Evolutionary conservation across 1,140 invertebrate species (phyloP).

Genomic region (Radopholus similis): DNA sequence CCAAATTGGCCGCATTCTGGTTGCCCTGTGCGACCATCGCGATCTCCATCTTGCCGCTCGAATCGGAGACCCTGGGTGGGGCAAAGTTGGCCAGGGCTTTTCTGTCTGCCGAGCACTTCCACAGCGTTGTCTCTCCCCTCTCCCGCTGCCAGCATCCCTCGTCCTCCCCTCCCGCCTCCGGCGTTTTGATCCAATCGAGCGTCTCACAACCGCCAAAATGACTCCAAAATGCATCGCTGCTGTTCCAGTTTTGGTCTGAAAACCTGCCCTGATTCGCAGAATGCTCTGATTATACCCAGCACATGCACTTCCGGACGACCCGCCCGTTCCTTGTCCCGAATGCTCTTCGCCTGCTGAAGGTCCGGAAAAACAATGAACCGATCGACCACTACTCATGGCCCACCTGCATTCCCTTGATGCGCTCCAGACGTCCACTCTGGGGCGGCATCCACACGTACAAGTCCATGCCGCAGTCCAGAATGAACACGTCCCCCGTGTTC

Average conservation of each 20-base stretch:
- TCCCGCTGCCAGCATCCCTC: constrained; percentile 55
- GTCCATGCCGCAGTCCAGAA: constrained; percentile 74
- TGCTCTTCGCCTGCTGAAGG: constrained; percentile 49
- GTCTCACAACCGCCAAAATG: constrained; percentile 48
- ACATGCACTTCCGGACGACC: constrained; percentile 53
- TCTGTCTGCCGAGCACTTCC: constrained; percentile 34
- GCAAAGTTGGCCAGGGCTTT: too few relatives aligned
- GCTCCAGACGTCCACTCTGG: constrained; percentile 62
- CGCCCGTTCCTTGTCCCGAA: constrained; percentile 50
- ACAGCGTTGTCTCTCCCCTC: constrained; percentile 46
- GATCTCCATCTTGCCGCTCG: constrained; percentile 45
- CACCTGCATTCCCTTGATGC: constrained; percentile 60
- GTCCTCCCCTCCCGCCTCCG: constrained; percentile 50
- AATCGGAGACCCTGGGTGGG: constrained; percentile 46
- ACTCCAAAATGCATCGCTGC: constrained; percentile 45
- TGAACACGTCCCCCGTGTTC: constrained; percentile 85
- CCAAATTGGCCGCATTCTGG: constrained; percentile 35
- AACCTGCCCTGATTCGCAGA: not conserved
- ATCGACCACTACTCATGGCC: not conserved
- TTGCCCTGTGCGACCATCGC: constrained; percentile 41
- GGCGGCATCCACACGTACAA: constrained; percentile 73
- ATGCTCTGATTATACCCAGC: constrained; percentile 20
- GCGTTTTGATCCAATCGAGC: constrained; percentile 37
- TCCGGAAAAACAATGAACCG: not conserved
- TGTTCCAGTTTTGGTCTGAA: constrained; percentile 55